Base-by-base conservation (phyloP, 2,888 invertebrate species). In the Auanema freiburgensis region DNA sequence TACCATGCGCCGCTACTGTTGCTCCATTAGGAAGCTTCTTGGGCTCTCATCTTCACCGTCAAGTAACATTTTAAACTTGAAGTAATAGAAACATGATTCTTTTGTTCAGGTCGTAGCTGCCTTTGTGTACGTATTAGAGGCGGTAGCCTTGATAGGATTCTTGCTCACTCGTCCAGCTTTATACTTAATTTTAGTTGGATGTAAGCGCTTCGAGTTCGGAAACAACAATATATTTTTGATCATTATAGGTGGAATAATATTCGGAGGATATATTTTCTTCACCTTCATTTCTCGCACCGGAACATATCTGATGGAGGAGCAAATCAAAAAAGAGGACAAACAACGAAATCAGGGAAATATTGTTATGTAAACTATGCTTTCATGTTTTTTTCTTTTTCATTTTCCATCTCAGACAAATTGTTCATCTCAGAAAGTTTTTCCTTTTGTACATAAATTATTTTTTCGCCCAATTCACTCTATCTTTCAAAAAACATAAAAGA, bases 21-120 rank as follows among this genome's bases (percentile, higher is more conserved):
- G 79, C 75, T 40, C 79, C 79, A 51, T 56, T 79, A 21, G 79
- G 79, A 46, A 69, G 70, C 24, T 79, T 80, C 69, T 59, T 77
- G 25, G 79, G 79, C 44, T 79, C 79, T 5, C 79, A 80, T 66
- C 73, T 79, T 25, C 79, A 79, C 66, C 66, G 79, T 44, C 71
- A 71, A 57, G 78, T 78, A 43, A n/a, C n/a, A n/a, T n/a, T n/a
- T n/a, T n/a, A n/a, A n/a, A n/a, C n/a, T n/a, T n/a, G n/a, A n/a
- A n/a, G n/a, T n/a, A n/a, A n/a, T n/a, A n/a, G n/a, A n/a, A n/a
- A n/a, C n/a, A n/a, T n/a, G n/a, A n/a, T n/a, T n/a, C n/a, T n/a
- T n/a, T n/a, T n/a, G n/a, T 62, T 51, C 33, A 62, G 62, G 50
- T 50, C 5, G 16, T 62, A 16, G 50, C 62, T 33, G 46, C 16